Conservation (phyloP, 2,888 invertebrate species). For the Cantharis nigra region DNA sequence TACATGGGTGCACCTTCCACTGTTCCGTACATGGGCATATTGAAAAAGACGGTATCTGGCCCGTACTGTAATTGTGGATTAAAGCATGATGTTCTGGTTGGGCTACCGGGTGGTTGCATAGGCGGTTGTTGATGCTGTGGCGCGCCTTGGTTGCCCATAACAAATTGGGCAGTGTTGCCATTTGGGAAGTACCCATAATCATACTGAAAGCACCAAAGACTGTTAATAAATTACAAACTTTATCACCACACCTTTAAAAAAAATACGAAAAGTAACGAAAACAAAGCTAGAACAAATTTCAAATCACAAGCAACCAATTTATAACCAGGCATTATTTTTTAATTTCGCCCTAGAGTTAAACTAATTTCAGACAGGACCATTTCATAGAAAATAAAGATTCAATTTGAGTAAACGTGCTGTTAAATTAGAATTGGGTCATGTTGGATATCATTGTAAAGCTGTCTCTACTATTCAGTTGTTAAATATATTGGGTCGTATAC, state of each 20-base stretch:
- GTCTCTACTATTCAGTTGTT: too few species aligned
- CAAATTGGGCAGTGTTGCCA: conserved; percentile 45
- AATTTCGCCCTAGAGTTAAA: background rate
- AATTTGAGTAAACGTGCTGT: background rate
- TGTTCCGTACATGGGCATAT: conserved; percentile 47
- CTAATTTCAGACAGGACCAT: background rate
- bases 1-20: conserved; percentile 44
- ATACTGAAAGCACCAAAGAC: conserved; percentile 44
- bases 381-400: background rate
- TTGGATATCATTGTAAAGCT: too few species aligned
- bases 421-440: too few species aligned
- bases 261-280: background rate
- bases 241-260: background rate
- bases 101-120: conserved; percentile 42
- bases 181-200: conserved; percentile 51
- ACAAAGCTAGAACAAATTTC: background rate
- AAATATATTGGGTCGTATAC: too few species aligned
- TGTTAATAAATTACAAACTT: background rate
- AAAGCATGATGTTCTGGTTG: conserved; percentile 43
- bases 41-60: conserved; percentile 44
- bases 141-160: conserved; percentile 44
- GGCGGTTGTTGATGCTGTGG: conserved; percentile 36
- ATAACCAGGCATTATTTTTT: background rate
- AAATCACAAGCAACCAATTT: background rate
- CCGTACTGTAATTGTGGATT: conserved; percentile 35